Conservation (phyloP, 2,113 vertebrate species). For the Platysternon megacephalum region DNA sequence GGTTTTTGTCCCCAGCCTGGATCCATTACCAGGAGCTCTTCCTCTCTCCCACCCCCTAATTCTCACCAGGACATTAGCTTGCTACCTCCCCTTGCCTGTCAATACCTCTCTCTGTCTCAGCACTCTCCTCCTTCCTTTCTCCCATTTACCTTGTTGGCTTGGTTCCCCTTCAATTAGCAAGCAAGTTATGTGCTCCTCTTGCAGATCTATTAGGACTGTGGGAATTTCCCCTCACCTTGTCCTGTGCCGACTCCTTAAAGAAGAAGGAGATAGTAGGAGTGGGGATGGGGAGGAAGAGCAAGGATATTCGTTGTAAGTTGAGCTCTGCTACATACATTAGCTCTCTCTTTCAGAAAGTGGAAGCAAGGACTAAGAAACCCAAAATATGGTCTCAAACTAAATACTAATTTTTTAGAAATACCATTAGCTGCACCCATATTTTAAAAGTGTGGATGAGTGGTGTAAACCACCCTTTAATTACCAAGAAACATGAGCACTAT, state of each 20-base stretch:
- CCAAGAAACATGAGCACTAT: neutral
- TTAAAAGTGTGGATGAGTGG: no score
- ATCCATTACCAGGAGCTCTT: no score
- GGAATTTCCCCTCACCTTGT: neutral
- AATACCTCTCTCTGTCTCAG: no score
- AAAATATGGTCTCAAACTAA: fast-evolving
- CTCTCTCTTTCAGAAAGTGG: neutral
- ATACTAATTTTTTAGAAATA: no score
- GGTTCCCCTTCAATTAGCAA: neutral
- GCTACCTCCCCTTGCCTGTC: no score
- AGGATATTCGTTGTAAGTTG: neutral
- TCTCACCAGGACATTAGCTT: no score
- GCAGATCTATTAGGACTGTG: neutral
- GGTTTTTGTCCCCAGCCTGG: no score
- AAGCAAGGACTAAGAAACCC: fast-evolving
- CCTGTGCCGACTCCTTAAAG: neutral
- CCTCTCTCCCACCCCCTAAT: no score
- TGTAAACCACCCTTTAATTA: no score
- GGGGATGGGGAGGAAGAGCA: neutral
- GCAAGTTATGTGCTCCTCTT: neutral
- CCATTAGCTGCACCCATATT: no score
- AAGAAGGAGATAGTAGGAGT: neutral
- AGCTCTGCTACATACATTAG: fast-evolving
- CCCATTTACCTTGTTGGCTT: no score
- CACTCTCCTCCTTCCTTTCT: neutral